phyloP scores from a whole-genome alignment of 2,797 vertebrate genomes.

The Eulemur rubriventer region DNA sequence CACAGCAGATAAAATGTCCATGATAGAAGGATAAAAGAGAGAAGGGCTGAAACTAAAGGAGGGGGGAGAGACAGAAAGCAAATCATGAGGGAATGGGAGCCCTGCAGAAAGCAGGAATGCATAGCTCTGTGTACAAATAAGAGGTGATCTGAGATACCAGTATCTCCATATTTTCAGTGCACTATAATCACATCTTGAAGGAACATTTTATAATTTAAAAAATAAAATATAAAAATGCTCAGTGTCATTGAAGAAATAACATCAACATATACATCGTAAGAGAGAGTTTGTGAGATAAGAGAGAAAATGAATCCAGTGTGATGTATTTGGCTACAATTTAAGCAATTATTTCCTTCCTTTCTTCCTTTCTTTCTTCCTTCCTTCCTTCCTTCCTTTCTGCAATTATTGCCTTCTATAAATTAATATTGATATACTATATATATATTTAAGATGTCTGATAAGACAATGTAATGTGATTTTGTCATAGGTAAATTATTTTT shows the following conservation, averaged over 20 bases:
- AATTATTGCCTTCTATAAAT: background rate
- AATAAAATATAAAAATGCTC: background rate
- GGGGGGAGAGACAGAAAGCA: background rate
- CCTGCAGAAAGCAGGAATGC: background rate
- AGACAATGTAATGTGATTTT: slow-evolving; percentile 74
- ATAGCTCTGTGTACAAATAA: background rate
- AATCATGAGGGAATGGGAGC: background rate
- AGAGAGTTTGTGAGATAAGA: background rate
- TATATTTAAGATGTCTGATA: background rate
- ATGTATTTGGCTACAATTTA: background rate
- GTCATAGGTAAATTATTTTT: slow-evolving; percentile 69
- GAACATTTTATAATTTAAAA: slow-evolving; percentile 13
- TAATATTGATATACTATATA: background rate
- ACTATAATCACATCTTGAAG: background rate
- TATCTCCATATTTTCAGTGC: background rate
- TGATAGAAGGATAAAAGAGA: background rate
- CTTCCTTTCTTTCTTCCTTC: background rate
- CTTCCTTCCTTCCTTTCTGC: background rate
- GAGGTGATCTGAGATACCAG: background rate
- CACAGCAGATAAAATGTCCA: slow-evolving; percentile 21
- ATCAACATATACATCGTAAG: background rate
- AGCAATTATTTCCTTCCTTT: background rate
- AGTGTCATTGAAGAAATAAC: background rate
- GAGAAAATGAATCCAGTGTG: background rate
- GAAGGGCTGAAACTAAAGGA: background rate